A percentile compares a stretch with the other conserved stretches of the same genome.
phyloP scores from a whole-genome alignment of 2,113 vertebrate species.

The Melanocharis versteri region DNA sequence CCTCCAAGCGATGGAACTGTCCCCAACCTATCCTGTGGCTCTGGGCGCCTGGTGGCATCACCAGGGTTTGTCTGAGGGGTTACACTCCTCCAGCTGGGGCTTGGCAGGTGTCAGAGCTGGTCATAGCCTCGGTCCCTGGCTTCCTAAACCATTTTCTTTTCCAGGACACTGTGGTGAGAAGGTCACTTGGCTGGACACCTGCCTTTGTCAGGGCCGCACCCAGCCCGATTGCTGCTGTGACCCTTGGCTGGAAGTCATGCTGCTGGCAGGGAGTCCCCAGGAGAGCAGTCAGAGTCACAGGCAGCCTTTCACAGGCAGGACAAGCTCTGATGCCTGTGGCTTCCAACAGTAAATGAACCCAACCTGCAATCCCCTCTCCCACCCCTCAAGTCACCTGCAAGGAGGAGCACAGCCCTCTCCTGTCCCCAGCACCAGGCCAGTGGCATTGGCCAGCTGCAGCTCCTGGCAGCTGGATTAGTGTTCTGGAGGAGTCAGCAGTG shows the following conservation, averaged over 20 bases:
- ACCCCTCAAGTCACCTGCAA: not conserved
- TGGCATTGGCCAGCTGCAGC: not conserved
- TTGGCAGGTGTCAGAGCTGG: not conserved
- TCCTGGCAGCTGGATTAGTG: not conserved
- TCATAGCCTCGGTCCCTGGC: not conserved
- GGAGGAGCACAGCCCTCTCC: not conserved
- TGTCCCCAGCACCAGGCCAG: not conserved
- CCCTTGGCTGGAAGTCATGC: not conserved
- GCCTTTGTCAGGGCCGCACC: not conserved
- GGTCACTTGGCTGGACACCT: constrained; percentile 16
- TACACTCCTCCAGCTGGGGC: not conserved
- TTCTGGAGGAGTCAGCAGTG: not conserved
- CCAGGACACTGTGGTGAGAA: not conserved
- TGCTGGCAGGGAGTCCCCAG: not conserved
- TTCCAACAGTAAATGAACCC: not conserved
- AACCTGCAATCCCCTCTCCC: rapidly evolving
- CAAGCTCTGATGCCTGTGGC: not conserved
- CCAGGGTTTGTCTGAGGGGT: not conserved
- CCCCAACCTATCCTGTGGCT: not conserved
- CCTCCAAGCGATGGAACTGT: rapidly evolving
- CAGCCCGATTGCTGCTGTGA: not conserved
- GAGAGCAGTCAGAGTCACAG: not conserved
- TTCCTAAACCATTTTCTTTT: not conserved
- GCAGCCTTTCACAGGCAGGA: not conserved
- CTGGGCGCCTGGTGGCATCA: rapidly evolving